Evolutionary conservation across 2,888 invertebrate genomes (phyloP).

Genomic region (Tenthredo mesomela): DNA sequence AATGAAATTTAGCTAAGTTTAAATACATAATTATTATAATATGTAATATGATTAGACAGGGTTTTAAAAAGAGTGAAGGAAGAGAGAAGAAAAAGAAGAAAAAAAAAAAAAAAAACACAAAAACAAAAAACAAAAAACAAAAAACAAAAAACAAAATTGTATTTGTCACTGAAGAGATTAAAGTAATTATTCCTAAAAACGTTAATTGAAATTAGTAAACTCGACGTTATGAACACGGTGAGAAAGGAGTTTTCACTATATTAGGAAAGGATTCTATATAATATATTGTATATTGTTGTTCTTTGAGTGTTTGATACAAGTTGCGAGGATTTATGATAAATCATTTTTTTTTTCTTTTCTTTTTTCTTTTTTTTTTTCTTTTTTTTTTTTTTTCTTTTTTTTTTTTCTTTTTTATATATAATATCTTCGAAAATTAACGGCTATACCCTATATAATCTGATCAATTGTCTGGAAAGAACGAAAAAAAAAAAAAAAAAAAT

Average conservation of each 20-base stretch:
- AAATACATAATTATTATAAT: slow-evolving; percentile 49
- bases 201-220: slow-evolving; percentile 28
- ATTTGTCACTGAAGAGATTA: slow-evolving; percentile 39
- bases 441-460: not conserved
- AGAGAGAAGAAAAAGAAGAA: slow-evolving; percentile 56
- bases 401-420: not conserved
- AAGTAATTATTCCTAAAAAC: slow-evolving; percentile 28
- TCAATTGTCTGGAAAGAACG: not conserved
- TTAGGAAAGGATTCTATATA: slow-evolving; percentile 33
- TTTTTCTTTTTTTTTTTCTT: not conserved
- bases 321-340: slow-evolving; percentile 34
- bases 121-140: slow-evolving; percentile 58
- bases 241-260: slow-evolving; percentile 31
- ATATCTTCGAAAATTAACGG: slow-evolving; percentile 1
- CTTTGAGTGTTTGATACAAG: slow-evolving; percentile 44
- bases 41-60: slow-evolving; percentile 52
- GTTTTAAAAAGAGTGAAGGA: slow-evolving; percentile 56
- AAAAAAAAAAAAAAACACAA: slow-evolving; percentile 57
- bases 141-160: not conserved
- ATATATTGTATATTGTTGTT: slow-evolving; percentile 37
- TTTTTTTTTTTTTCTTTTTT: too few species aligned
- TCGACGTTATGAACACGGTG: slow-evolving; percentile 35
- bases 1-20: slow-evolving; percentile 41
- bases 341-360: not conserved
- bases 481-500: not conserved